phyloP scores from a whole-genome alignment of 1,140 invertebrate genomes.

The Gonioctena quinquepunctata region DNA sequence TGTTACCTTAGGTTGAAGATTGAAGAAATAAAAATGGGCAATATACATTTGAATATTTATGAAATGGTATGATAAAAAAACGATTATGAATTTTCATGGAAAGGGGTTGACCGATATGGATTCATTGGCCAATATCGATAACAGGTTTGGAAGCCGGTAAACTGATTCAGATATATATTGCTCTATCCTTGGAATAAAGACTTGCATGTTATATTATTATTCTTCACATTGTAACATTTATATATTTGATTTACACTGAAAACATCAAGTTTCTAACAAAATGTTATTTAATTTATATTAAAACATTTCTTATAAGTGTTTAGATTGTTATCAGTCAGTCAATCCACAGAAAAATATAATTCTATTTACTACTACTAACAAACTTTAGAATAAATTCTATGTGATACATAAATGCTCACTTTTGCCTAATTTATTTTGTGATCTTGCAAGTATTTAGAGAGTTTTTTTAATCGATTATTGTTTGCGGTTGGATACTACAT shows the following conservation, averaged over 20 bases:
- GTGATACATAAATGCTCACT: not conserved
- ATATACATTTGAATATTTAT: too few relatives aligned
- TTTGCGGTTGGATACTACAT: not conserved
- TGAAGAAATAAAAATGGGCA: not conserved
- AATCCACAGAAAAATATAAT: conserved; percentile 4
- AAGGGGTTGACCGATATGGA: too few relatives aligned
- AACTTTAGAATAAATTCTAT: conserved; percentile 9
- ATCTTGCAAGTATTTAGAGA: not conserved
- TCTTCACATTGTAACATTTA: conserved; percentile 9
- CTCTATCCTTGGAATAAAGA: too few relatives aligned
- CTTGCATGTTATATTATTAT: conserved; percentile 2
- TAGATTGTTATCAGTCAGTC: conserved; percentile 12
- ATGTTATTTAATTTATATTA: not conserved
- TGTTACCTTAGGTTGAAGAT: not conserved
- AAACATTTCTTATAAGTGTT: not conserved
- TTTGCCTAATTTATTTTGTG: not conserved
- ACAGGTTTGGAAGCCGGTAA: too few relatives aligned
- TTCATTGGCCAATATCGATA: too few relatives aligned
- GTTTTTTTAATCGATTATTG: not conserved
- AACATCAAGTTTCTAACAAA: not conserved
- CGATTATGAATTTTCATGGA: too few relatives aligned
- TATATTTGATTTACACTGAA: not conserved
- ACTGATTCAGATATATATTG: too few relatives aligned
- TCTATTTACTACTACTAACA: conserved; percentile 2
- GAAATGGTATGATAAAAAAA: too few relatives aligned